Conservation (phyloP, 1,140 invertebrate genomes). For the Rhopalosiphum padi region DNA sequence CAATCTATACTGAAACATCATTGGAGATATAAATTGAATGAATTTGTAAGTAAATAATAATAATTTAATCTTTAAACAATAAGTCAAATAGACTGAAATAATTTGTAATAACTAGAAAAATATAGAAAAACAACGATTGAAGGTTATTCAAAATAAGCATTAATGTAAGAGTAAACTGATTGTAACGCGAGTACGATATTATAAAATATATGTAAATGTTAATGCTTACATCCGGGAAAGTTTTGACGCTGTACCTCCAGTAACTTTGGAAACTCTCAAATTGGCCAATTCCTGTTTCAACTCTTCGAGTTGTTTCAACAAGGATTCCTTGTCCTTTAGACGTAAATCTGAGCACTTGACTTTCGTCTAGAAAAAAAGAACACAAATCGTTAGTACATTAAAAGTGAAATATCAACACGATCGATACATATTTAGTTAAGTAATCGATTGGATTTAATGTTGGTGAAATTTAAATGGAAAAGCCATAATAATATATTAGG, state of each 20-base stretch:
- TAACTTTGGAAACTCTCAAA: slow-evolving; percentile 48
- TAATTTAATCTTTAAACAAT: too few relatives aligned
- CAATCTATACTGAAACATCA: too few relatives aligned
- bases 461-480: neutral
- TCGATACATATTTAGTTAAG: neutral
- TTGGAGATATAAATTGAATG: too few relatives aligned
- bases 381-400: neutral
- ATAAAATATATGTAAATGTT: neutral
- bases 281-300: slow-evolving; percentile 53
- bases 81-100: too few relatives aligned
- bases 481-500: neutral
- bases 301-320: slow-evolving; percentile 54
- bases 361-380: slow-evolving; percentile 30
- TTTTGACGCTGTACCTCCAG: slow-evolving; percentile 48
- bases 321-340: slow-evolving; percentile 43
- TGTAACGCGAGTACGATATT: neutral
- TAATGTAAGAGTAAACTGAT: neutral
- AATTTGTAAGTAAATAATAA: too few relatives aligned
- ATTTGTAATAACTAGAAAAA: neutral
- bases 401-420: neutral
- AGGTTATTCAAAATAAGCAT: neutral
- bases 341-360: slow-evolving; percentile 52
- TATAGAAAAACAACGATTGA: neutral
- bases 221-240: slow-evolving; percentile 51
- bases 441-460: neutral